phyloP scores from a whole-genome alignment of 1,140 invertebrate genomes.

The Camponotus pennsylvanicus region DNA sequence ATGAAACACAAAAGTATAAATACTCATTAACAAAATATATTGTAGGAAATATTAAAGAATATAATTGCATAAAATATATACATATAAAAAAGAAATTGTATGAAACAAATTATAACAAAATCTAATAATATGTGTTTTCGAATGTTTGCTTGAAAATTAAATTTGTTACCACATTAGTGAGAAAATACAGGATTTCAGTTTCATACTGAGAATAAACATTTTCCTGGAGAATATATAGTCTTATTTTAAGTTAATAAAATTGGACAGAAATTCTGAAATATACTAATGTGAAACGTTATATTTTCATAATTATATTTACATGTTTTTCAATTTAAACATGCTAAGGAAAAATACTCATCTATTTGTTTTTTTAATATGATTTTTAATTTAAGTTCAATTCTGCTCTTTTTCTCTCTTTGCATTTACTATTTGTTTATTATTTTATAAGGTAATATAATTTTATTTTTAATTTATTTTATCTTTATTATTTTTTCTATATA shows the following conservation, averaged over 20 bases:
- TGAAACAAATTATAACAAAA: not conserved
- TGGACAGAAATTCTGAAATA: not conserved
- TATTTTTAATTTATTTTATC: no score
- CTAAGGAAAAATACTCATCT: not conserved
- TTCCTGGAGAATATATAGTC: no score
- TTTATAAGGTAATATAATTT: not conserved
- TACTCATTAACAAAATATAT: not conserved
- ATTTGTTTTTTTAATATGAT: not conserved
- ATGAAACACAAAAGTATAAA: slow-evolving; percentile 4
- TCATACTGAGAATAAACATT: no score
- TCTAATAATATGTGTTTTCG: not conserved
- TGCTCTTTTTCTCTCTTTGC: not conserved
- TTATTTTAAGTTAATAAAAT: not conserved
- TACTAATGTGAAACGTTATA: not conserved
- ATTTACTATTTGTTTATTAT: not conserved
- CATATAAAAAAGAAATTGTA: not conserved
- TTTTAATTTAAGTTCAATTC: not conserved
- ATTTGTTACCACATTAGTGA: no score
- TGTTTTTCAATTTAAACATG: not conserved
- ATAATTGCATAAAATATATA: not conserved
- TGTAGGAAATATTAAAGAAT: not conserved
- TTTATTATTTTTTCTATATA: not conserved
- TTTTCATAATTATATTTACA: not conserved
- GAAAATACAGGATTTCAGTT: no score
- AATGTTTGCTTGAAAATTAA: not conserved